These are phyloP conservation scores for Oreochromis aureus DNA, from an alignment of 2,113 vertebrate species.

Conservation along the genomic window DNA sequence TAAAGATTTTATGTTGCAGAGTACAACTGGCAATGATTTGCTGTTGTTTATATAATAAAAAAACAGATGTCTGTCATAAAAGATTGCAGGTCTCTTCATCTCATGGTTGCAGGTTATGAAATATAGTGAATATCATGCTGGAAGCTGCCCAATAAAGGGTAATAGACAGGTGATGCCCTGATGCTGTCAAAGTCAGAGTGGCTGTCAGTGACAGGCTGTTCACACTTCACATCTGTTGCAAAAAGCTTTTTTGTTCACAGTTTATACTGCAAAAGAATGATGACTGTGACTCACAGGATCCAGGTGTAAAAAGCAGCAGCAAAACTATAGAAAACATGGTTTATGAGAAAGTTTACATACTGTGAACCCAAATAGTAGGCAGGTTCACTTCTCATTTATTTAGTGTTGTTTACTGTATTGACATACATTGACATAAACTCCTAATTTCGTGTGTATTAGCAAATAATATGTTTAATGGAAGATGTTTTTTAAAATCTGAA, in stretches of 20 bases:
- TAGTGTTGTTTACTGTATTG: not conserved
- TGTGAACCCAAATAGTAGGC: not conserved
- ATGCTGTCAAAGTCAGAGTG: not conserved
- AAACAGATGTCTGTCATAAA: accelerated
- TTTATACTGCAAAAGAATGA: not conserved
- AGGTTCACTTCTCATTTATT: not conserved
- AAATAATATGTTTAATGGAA: not conserved
- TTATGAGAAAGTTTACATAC: not conserved
- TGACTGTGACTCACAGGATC: not conserved
- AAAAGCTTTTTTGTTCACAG: not conserved
- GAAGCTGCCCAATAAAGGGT: not conserved
- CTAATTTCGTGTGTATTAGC: not conserved
- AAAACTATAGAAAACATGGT: not conserved
- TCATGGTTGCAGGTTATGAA: not conserved
- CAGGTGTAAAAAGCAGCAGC: not conserved
- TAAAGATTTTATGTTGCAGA: not conserved
- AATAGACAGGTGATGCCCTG: accelerated
- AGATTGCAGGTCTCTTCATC: not conserved
- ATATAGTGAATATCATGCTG: not conserved
- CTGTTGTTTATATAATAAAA: not conserved
- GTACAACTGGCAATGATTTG: accelerated
- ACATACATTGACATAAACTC: accelerated
- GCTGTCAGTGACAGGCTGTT: accelerated
- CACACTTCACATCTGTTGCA: not conserved
- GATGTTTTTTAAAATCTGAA: not conserved